Conservation (phyloP, 2,113 vertebrate species). For the Crotalus helleri region DNA sequence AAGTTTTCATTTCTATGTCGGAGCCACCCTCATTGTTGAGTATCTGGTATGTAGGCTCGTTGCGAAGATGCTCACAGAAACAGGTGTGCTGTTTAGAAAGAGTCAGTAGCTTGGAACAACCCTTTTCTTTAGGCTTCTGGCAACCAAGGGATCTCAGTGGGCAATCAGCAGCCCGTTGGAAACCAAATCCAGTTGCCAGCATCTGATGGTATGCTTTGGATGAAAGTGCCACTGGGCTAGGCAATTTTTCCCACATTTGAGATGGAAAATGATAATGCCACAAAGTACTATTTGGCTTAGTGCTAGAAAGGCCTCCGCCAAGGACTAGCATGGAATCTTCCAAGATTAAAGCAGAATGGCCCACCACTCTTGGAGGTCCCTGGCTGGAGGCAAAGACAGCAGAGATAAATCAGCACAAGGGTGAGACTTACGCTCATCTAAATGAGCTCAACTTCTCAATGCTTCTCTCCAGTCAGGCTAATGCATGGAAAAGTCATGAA, state of each 20-base stretch:
- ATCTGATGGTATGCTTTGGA: conserved; percentile 79
- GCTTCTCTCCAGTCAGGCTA: not conserved
- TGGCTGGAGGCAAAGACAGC: conserved; percentile 65
- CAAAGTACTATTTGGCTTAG: conserved; percentile 57
- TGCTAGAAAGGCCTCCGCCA: conserved; percentile 77
- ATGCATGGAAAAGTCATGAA: not conserved
- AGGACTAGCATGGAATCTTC: conserved; percentile 80
- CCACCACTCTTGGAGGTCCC: conserved; percentile 77
- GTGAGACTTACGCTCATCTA: not conserved
- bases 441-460: not conserved
- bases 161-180: conserved; percentile 47
- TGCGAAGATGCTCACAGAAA: conserved; percentile 21
- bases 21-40: not conserved
- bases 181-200: conserved; percentile 69
- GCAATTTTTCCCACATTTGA: conserved; percentile 72
- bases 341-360: conserved; percentile 77
- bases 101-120: not conserved
- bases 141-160: not conserved
- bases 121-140: not conserved
- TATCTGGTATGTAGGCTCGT: rapidly evolving
- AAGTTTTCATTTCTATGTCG: conserved; percentile 77
- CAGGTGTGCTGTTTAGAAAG: not conserved
- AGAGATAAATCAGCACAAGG: conserved; percentile 17
- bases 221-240: conserved; percentile 46
- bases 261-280: conserved; percentile 79